Base-by-base conservation (phyloP, 2,888 invertebrate genomes). In the Drosophila hamatofila region DNA sequence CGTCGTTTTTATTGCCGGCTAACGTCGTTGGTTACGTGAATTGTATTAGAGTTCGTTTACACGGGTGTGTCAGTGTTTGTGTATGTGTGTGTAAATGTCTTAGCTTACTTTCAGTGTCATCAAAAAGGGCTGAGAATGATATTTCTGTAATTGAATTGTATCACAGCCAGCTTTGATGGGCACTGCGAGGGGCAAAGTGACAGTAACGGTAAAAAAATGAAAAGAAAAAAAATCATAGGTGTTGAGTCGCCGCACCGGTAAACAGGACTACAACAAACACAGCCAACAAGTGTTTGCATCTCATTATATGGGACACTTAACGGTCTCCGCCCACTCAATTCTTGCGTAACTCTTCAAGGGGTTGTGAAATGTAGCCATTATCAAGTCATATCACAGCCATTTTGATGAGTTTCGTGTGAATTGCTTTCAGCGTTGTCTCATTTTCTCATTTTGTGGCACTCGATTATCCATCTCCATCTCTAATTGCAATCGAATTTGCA, bases 161-260 rank as follows among this genome's bases (percentile, higher is more conserved):
- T 92, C 92, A 92, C 92, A 92, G 92, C 92, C 92, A 92, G 92
- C 92, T 92, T 92, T 92, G 92, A 92, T 92, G 92, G 92, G 92
- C 92, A 92, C 91, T 91, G 92, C 91, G 90, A 89, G 85, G 85
- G 87, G 75, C 83, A 80, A 55, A 21, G 18, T 61, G 61, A 37
- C 63, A 44, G 30, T 30, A 30, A 8, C 27, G 9, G 7, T 27
- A 27, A 27, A 1, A 30, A 54, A 41, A 16, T 18, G n/a, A 44
- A 18, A n/a, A n/a, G n/a, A 8, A 16, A 5, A 23, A 18, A 0
- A 12, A 2, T n/a, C 27, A n/a, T 27, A 37, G 54, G 37, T 54
- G 39, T n/a, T 25, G 54, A 52, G 21, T 18, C 16, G 30, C 39
- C 23, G 30, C 33, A n/a, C 49, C 39, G 49, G 51, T 33, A 46